Evolutionary conservation across 2,797 vertebrate genomes (phyloP).

Genomic region (Alfaro cultratus): DNA sequence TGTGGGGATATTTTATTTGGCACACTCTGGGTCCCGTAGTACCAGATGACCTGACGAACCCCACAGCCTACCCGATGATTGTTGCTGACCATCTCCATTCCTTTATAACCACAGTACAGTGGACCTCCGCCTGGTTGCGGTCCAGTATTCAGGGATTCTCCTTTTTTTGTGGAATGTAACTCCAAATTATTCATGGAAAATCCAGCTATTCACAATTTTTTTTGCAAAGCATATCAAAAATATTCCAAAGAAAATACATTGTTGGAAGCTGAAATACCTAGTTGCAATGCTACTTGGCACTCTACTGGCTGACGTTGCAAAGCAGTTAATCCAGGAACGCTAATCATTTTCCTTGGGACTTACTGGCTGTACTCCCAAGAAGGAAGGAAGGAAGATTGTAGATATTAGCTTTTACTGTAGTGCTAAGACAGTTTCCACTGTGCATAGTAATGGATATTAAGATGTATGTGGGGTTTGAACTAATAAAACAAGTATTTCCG

Average conservation of each 20-base stretch:
- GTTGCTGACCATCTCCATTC: neutral
- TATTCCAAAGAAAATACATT: neutral
- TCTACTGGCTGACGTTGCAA: neutral
- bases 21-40: neutral
- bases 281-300: neutral
- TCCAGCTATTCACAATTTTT: neutral
- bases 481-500: neutral
- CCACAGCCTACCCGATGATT: neutral
- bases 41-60: neutral
- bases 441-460: neutral
- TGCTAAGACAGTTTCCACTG: neutral
- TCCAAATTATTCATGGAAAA: no score
- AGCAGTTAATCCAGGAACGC: neutral
- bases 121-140: neutral
- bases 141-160: neutral
- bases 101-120: neutral
- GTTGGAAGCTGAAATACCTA: neutral
- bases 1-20: no score
- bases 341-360: neutral
- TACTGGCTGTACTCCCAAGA: neutral
- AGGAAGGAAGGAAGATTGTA: neutral
- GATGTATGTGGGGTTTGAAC: neutral
- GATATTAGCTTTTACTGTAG: neutral
- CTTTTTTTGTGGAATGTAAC: neutral
- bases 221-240: neutral